Evolutionary conservation across 2,113 vertebrate genomes (phyloP).

Genomic region (Callospermophilus lateralis): DNA sequence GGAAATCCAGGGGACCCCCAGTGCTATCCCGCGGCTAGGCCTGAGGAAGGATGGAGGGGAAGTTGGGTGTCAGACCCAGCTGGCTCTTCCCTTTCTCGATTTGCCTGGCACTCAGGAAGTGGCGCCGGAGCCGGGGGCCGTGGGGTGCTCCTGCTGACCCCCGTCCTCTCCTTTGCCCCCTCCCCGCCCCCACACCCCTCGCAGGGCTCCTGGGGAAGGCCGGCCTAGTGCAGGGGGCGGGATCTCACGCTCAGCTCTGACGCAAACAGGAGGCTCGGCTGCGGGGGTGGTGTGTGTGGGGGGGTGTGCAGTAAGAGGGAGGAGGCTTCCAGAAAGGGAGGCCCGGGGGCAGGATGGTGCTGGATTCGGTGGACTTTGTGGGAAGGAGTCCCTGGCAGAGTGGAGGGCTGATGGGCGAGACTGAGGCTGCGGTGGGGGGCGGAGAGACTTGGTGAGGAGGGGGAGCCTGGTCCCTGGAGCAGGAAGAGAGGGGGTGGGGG

Average conservation of each 20-base stretch:
- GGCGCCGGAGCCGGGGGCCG: background rate
- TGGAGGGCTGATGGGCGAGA: background rate
- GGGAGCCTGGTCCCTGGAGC: too few relatives aligned
- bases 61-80: background rate
- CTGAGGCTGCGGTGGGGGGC: too few relatives aligned
- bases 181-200: too few relatives aligned
- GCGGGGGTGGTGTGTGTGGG: conserved; percentile 7
- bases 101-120: background rate
- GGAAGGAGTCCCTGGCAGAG: background rate
- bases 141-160: background rate
- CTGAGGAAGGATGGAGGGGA: background rate
- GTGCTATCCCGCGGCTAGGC: too few relatives aligned
- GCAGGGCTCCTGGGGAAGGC: background rate
- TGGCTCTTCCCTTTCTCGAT: background rate
- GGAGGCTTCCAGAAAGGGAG: conserved; percentile 25
- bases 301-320: background rate
- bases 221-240: background rate
- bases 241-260: conserved; percentile 62
- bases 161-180: too few relatives aligned
- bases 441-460: too few relatives aligned
- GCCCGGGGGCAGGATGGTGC: background rate
- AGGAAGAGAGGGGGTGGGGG: too few relatives aligned
- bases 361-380: background rate
- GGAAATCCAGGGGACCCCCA: background rate
- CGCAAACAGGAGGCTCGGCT: conserved; percentile 58